Percentiles rank a stretch among this genome's conserved stretches.
phyloP scores from a whole-genome alignment of 2,113 vertebrate species.

The Syngnathus typhle region DNA sequence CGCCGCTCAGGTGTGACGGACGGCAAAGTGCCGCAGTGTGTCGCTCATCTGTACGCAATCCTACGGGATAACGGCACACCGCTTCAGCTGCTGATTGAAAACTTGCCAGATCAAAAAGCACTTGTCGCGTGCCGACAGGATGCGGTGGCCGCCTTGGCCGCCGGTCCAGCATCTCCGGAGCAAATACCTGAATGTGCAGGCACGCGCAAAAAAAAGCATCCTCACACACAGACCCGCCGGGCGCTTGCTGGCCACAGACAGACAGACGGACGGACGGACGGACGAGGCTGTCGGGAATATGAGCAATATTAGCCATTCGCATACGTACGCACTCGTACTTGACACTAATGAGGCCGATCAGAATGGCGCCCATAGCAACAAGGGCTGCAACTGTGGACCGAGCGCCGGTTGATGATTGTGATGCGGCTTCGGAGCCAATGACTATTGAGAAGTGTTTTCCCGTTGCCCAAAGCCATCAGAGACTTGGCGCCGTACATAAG shows the following conservation, averaged over 20 bases:
- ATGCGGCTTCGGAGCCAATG: slow-evolving; percentile 42
- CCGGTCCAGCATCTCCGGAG: slow-evolving; percentile 6
- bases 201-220: slow-evolving; percentile 7
- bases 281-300: slow-evolving; percentile 47
- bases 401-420: slow-evolving; percentile 39
- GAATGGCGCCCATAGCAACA: slow-evolving; percentile 67
- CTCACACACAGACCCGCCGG: slow-evolving; percentile 11
- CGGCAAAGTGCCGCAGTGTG: background rate
- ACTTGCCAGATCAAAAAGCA: slow-evolving; percentile 20
- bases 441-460: slow-evolving; percentile 27
- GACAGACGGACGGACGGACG: background rate
- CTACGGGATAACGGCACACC: background rate
- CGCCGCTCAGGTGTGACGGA: background rate
- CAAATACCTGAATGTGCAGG: background rate
- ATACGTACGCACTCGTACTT: slow-evolving; percentile 48
- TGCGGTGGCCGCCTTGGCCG: background rate
- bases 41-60: slow-evolving; percentile 8
- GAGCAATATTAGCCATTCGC: slow-evolving; percentile 47
- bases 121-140: slow-evolving; percentile 11
- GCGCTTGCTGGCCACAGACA: too few relatives aligned
- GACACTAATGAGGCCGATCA: slow-evolving; percentile 70
- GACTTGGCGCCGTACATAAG: background rate
- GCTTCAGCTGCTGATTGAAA: slow-evolving; percentile 7
- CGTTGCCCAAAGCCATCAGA: slow-evolving; percentile 20
- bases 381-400: slow-evolving; percentile 55